A percentile compares a stretch with the other conserved stretches of the same genome.
These are phyloP conservation scores for Nowickia ferox DNA, from an alignment of 2,888 invertebrate species.

Conservation along the genomic window DNA sequence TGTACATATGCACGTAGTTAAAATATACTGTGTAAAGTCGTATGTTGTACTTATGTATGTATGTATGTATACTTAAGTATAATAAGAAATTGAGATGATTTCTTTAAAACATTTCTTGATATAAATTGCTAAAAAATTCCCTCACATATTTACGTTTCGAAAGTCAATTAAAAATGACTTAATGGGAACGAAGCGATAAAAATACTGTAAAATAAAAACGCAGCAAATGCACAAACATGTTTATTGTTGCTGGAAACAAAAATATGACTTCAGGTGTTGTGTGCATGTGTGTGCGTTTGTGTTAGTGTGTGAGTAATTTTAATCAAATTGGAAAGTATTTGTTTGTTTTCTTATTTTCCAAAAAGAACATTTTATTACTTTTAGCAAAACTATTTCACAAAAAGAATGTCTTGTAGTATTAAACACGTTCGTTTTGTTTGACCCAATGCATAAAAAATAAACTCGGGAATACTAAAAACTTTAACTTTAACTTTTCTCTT, in stretches of 20 bases:
- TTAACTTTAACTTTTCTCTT: conserved; percentile 10
- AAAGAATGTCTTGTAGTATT: not conserved
- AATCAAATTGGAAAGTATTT: conserved; percentile 4
- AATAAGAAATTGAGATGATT: too few species aligned
- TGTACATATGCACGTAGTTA: too few species aligned
- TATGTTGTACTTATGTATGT: not conserved
- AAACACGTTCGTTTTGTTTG: not conserved
- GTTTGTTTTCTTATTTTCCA: conserved; percentile 28
- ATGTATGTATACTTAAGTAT: not conserved
- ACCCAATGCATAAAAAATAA: not conserved
- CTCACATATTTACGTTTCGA: conserved; percentile 12
- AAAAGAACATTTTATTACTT: conserved; percentile 17
- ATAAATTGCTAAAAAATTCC: not conserved
- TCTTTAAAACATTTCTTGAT: conserved; percentile 20
- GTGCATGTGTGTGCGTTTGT: not conserved
- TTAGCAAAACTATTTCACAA: not conserved
- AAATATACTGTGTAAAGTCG: too few species aligned
- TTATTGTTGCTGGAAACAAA: conserved; percentile 23
- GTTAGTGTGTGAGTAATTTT: conserved; percentile 4
- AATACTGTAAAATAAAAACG: conserved; percentile 15
- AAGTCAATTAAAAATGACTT: conserved; percentile 39
- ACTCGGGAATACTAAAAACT: conserved; percentile 13
- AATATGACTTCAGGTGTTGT: conserved; percentile 4
- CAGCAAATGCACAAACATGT: conserved; percentile 6
- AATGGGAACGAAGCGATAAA: conserved; percentile 9